Evolutionary conservation across 2,888 invertebrate species (phyloP).

Genomic region (Zygogramma bicolorata): DNA sequence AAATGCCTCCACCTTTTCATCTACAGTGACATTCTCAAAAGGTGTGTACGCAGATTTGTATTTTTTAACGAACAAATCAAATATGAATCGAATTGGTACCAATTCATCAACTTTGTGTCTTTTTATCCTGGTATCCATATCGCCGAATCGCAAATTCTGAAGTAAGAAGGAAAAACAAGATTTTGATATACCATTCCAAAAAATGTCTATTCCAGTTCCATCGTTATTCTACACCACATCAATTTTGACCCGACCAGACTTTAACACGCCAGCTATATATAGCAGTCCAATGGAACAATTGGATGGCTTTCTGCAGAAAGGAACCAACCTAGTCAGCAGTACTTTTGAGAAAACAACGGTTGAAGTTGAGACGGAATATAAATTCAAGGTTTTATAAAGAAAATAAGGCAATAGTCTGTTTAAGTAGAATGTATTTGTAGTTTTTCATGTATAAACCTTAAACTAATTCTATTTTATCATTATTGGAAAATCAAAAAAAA

Average conservation of each 20-base stretch:
- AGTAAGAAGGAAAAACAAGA: slow-evolving; percentile 27
- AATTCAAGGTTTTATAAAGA: too few relatives aligned
- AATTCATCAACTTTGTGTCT: slow-evolving; percentile 38
- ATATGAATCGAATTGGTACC: slow-evolving; percentile 40
- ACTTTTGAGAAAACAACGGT: too few relatives aligned
- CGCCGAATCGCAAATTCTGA: slow-evolving; percentile 36
- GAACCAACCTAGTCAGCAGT: too few relatives aligned
- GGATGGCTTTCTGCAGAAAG: too few relatives aligned
- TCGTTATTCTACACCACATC: slow-evolving; percentile 18
- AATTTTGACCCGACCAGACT: slow-evolving; percentile 19
- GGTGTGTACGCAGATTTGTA: slow-evolving; percentile 44
- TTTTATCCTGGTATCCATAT: slow-evolving; percentile 27
- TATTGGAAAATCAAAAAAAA: too few relatives aligned
- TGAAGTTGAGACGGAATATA: too few relatives aligned
- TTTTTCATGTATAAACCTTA: too few relatives aligned
- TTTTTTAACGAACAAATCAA: slow-evolving; percentile 46
- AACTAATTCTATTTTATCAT: too few relatives aligned
- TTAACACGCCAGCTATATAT: slow-evolving; percentile 22
- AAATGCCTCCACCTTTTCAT: slow-evolving; percentile 45
- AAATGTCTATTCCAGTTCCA: slow-evolving; percentile 14
- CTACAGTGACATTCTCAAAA: slow-evolving; percentile 38
- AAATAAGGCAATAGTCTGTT: too few relatives aligned
- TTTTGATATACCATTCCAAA: slow-evolving; percentile 27
- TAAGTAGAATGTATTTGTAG: too few relatives aligned
- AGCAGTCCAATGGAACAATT: slow-evolving; percentile 13